These are phyloP conservation scores for Petrophora chlorosata DNA, from an alignment of 2,888 invertebrate species.

Conservation along the genomic window DNA sequence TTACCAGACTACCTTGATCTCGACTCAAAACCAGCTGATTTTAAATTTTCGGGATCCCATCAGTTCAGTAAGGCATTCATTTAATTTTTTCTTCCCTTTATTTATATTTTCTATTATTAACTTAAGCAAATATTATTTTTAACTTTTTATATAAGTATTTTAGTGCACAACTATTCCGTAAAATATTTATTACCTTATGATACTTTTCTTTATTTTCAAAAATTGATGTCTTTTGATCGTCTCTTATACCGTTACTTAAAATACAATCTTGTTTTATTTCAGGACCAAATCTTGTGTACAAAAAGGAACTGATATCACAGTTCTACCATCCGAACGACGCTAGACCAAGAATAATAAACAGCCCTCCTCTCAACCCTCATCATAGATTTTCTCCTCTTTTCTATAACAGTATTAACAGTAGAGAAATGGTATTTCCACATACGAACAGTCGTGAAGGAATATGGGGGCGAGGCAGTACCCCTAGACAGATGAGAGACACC, in stretches of 20 bases:
- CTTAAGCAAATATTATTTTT: too few relatives aligned
- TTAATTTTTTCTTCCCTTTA: too few relatives aligned
- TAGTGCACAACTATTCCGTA: too few relatives aligned
- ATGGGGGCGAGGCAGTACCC: background rate
- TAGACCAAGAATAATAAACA: background rate
- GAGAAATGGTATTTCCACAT: background rate
- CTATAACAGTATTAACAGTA: background rate
- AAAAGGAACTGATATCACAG: background rate
- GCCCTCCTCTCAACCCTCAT: background rate
- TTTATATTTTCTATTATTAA: too few relatives aligned
- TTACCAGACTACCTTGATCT: background rate
- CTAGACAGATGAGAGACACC: background rate
- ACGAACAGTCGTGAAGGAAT: conserved; percentile 1
- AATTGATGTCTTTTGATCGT: too few relatives aligned
- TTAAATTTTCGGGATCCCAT: too few relatives aligned
- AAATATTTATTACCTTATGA: too few relatives aligned
- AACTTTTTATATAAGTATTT: too few relatives aligned
- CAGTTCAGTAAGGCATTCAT: too few relatives aligned
- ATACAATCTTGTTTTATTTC: background rate
- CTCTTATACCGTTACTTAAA: too few relatives aligned
- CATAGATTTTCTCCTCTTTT: background rate
- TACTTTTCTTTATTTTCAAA: too few relatives aligned
- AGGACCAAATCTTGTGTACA: background rate
- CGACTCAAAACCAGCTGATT: background rate
- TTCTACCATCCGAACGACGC: background rate